Evolutionary conservation across 2,888 invertebrate species (phyloP).

Genomic region (Latheticus oryzae): DNA sequence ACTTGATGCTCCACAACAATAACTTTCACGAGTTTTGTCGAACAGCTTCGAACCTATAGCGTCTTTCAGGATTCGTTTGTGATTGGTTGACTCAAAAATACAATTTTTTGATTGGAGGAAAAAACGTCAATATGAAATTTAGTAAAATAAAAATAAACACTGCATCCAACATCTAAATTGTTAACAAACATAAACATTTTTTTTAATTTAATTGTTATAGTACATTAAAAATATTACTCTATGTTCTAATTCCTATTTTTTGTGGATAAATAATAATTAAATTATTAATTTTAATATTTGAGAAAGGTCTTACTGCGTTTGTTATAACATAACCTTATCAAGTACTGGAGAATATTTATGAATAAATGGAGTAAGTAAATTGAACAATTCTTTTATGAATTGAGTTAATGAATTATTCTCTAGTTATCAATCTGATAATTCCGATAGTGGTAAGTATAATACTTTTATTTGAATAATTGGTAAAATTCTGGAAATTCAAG

Average conservation of each 20-base stretch:
- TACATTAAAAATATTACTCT: too few species aligned
- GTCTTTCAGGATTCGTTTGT: neutral
- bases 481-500: slow-evolving; percentile 2
- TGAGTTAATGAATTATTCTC: slow-evolving; percentile 1
- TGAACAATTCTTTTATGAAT: neutral
- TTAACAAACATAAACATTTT: too few species aligned
- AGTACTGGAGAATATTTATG: neutral
- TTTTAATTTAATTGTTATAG: too few species aligned
- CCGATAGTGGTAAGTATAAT: slow-evolving; percentile 18
- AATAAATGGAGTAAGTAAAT: slow-evolving; percentile 21
- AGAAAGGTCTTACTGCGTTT: too few species aligned
- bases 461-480: neutral
- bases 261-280: too few species aligned
- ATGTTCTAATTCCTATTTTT: too few species aligned
- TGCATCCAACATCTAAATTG: too few species aligned
- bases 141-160: too few species aligned
- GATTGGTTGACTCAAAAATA: too few species aligned
- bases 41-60: neutral
- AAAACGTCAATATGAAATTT: too few species aligned
- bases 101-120: too few species aligned
- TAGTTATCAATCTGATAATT: slow-evolving; percentile 17
- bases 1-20: slow-evolving; percentile 2
- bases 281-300: too few species aligned
- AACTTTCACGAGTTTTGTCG: neutral
- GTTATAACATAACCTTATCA: slow-evolving; percentile 6